Base-by-base conservation (phyloP, 2,113 vertebrate genomes). In the Axis porcinus region DNA sequence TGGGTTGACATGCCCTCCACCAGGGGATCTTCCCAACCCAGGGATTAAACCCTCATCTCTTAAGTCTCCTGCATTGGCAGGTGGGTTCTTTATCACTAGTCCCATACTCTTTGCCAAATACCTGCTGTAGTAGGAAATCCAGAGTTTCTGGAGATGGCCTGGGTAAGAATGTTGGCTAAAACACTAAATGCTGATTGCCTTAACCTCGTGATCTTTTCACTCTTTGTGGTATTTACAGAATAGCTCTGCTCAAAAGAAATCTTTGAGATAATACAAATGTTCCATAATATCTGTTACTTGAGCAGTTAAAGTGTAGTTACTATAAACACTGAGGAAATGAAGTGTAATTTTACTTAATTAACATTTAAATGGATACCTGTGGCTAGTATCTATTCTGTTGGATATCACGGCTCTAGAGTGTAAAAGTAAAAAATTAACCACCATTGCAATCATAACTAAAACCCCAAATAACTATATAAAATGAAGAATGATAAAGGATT, bases 341-440 rank as follows among this genome's bases (percentile, higher is more conserved):
- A 87, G 30, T 79, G 94, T 90, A 98, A 94, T 96, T 87, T 98
- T 90, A 98, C 82, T 95, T 87, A 76, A 88, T 96, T 94, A 81
- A 91, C 81, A 95, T 76, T 54, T 84, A 93, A 78, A 83, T 87
- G 87, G 36, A 28, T 45, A 28, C 50, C 54, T 33, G 55, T 81
- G 45, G 47, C 82, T 87, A 79, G 21, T 88, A 16, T 58, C 85
- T 89, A 19, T 45, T 85, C 17, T 89, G 17, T 79, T 83, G 60
- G 27, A 52, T 60, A 81, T 10, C n/a, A 84, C 2, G 64, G 5
- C 17, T 94, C 9, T 81, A 52, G 52, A 64, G 11, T 28, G 2
- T 94, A 81, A 86, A 55, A 89, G 64, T 88, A 40, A 89, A 74
- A 86, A 23, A 28, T 16, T 86, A 58, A 79, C 12, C 23, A 62